phyloP scores from a whole-genome alignment of 64 coral and sea anemone genomes.

The Hydrozoanthus tunicans region DNA sequence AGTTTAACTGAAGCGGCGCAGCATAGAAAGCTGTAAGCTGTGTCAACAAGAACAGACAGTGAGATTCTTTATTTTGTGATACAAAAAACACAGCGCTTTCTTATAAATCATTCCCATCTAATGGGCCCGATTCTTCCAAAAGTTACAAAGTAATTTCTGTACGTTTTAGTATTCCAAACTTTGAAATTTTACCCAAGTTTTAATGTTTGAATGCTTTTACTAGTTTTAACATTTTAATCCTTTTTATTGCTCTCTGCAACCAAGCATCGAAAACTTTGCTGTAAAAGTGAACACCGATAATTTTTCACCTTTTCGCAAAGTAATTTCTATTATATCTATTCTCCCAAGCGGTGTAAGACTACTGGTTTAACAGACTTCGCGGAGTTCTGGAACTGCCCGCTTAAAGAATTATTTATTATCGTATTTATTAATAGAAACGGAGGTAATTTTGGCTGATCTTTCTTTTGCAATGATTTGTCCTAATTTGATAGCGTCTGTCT shows the following conservation, averaged over 20 bases:
- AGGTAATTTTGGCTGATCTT: neutral
- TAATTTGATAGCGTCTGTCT: neutral
- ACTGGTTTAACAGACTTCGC: too few species aligned
- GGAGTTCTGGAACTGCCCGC: too few species aligned
- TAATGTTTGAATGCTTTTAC: neutral
- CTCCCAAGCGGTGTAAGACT: too few species aligned
- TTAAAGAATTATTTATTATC: neutral
- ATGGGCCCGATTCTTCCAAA: neutral
- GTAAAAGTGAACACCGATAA: neutral
- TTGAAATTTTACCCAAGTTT: too few species aligned
- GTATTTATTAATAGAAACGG: neutral
- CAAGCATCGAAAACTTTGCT: too few species aligned
- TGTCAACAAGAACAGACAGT: neutral
- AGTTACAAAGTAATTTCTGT: constrained; percentile 11
- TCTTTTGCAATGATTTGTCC: neutral
- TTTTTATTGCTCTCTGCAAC: neutral
- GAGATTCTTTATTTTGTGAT: neutral
- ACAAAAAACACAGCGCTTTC: neutral
- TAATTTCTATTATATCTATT: too few species aligned
- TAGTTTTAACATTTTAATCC: neutral
- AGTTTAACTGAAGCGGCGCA: too few species aligned
- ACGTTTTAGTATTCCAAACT: too few species aligned
- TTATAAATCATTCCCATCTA: neutral
- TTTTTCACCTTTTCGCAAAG: neutral
- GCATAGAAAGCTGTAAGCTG: constrained; percentile 19